These are phyloP conservation scores for Acanthisitta chloris DNA, from an alignment of 2,113 vertebrate genomes.

Conservation along the genomic window DNA sequence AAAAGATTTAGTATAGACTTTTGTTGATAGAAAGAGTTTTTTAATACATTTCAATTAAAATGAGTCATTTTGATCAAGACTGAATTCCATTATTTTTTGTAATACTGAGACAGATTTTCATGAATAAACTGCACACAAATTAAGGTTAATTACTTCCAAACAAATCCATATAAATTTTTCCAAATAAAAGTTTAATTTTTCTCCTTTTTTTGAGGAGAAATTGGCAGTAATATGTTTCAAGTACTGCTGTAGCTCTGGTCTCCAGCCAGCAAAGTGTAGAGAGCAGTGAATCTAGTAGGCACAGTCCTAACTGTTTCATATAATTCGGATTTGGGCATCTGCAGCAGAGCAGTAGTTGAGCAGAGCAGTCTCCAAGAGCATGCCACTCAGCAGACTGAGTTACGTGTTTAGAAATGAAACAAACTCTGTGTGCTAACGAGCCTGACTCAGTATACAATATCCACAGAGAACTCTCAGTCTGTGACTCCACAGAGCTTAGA, in stretches of 20 bases:
- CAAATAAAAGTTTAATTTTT: background rate
- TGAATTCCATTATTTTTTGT: background rate
- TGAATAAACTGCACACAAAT: background rate
- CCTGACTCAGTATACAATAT: background rate
- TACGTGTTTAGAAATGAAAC: background rate
- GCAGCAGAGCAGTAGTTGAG: background rate
- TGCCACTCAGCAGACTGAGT: background rate
- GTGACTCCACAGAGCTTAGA: background rate
- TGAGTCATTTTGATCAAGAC: background rate
- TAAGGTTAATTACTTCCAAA: background rate
- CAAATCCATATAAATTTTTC: background rate
- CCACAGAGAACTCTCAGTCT: background rate
- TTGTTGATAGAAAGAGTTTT: background rate
- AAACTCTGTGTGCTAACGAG: background rate
- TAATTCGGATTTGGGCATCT: background rate
- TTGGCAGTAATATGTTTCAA: background rate
- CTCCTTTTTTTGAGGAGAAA: background rate
- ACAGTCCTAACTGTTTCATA: background rate
- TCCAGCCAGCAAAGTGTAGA: background rate
- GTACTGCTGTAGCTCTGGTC: background rate
- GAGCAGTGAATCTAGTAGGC: background rate
- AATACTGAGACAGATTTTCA: background rate
- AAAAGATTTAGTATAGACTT: background rate
- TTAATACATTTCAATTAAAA: background rate
- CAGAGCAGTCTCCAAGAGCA: background rate